Percentiles rank a stretch among this genome's conserved stretches.
These are phyloP conservation scores for Buathra laborator DNA, from an alignment of 2,888 invertebrate genomes.

Conservation along the genomic window DNA sequence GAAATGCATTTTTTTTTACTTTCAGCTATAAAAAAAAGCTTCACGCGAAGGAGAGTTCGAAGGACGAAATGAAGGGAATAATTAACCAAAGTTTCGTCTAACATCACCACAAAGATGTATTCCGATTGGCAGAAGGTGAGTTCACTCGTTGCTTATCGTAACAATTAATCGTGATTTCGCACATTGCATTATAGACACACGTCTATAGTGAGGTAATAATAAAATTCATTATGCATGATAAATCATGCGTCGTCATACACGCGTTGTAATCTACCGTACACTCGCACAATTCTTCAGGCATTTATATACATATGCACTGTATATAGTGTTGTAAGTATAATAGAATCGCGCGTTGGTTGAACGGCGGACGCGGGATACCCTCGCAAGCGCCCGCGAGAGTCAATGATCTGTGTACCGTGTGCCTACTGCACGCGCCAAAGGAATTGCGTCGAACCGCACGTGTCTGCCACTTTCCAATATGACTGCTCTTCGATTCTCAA, in stretches of 20 bases:
- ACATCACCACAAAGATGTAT: slow-evolving; percentile 76
- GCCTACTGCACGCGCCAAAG: slow-evolving; percentile 43
- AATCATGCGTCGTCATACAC: slow-evolving; percentile 47
- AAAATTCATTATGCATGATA: slow-evolving; percentile 53
- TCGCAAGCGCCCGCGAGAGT: slow-evolving; percentile 71
- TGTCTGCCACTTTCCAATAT: slow-evolving; percentile 76
- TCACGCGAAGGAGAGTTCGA: slow-evolving; percentile 8
- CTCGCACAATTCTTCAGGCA: slow-evolving; percentile 9
- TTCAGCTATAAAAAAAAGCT: slow-evolving; percentile 32
- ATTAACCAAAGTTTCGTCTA: slow-evolving; percentile 62
- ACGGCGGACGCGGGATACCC: slow-evolving; percentile 28
- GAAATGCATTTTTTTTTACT: slow-evolving; percentile 8
- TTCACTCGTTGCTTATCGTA: slow-evolving; percentile 7
- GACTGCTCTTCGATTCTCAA: slow-evolving; percentile 52
- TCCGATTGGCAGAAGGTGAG: slow-evolving; percentile 83
- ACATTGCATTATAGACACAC: neutral
- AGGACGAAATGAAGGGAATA: slow-evolving; percentile 57
- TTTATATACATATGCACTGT: neutral
- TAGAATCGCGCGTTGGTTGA: slow-evolving; percentile 62
- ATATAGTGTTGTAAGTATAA: slow-evolving; percentile 40
- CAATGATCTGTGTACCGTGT: slow-evolving; percentile 78
- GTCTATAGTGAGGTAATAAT: slow-evolving; percentile 1
- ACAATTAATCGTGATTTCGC: slow-evolving; percentile 18
- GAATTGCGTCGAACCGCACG: slow-evolving; percentile 75
- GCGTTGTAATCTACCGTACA: slow-evolving; percentile 35